Percentiles rank a stretch among this genome's conserved stretches.
phyloP scores from a whole-genome alignment of 2,888 invertebrate species.

The Melinopterus prodromus region DNA sequence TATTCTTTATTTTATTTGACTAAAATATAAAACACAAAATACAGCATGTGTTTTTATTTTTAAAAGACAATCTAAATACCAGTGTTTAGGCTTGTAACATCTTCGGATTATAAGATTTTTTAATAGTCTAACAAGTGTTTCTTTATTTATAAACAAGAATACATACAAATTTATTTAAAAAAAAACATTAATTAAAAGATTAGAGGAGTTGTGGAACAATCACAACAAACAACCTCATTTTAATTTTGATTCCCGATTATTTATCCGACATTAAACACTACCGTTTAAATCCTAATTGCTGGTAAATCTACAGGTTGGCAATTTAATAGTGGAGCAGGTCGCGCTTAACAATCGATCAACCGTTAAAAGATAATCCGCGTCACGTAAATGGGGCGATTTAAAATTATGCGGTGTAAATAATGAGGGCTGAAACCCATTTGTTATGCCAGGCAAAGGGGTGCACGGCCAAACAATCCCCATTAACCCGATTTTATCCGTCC shows the following conservation, averaged over 20 bases:
- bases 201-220: too few relatives aligned
- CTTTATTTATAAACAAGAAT: too few relatives aligned
- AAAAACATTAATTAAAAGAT: too few relatives aligned
- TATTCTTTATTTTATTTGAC: too few relatives aligned
- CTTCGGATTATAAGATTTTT: too few relatives aligned
- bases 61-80: too few relatives aligned
- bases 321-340: background rate
- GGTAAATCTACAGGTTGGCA: background rate
- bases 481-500: background rate
- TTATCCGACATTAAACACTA: background rate
- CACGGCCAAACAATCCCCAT: background rate
- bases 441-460: background rate
- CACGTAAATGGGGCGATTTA: background rate
- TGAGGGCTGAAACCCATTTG: slow-evolving; percentile 4
- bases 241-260: background rate
- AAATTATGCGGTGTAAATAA: slow-evolving; percentile 4
- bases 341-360: background rate
- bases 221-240: background rate
- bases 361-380: slow-evolving; percentile 4
- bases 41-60: too few relatives aligned
- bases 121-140: too few relatives aligned
- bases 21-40: too few relatives aligned
- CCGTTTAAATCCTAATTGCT: background rate
- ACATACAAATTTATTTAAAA: too few relatives aligned
- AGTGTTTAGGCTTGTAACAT: too few relatives aligned